Base-by-base conservation (phyloP, 2,888 invertebrate genomes). In the Lasioglossum marginatum region DNA sequence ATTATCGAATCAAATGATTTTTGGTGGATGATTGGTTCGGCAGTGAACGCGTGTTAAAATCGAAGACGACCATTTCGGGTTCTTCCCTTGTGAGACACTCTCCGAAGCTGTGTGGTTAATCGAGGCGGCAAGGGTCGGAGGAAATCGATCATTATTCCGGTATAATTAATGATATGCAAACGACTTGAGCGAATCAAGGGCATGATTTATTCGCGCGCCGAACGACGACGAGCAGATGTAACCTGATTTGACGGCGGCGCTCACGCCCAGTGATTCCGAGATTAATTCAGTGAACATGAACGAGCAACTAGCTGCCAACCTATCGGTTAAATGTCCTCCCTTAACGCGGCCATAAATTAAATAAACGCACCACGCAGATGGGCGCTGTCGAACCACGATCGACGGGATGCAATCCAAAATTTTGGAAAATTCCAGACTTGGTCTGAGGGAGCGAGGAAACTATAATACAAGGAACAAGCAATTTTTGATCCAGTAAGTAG, bases 101-200 rank as follows among this genome's bases (percentile, higher is more conserved):
- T 16, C 6, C 5, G 16, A 31, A 66, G 34, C 34, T 31, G 23
- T 19, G 68, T 52, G 81, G 82, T 86, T 82, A 88, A 91, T 77
- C 79, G 70, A 45, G 48, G 63, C 48, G 68, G 19, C 66, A 76
- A 43, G 31, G 68, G 60, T 77, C n/a, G 34, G n/a, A 10, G 79
- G 71, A 71, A 83, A 85, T 84, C 86, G 87, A 91, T 91, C 88
- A 84, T 91, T 88, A 80, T 77, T 86, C 86, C 66, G 74, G 80
- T 27, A 88, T 89, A 88, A 90, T 90, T 89, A 91, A 90, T 88
- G 83, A 37, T 68, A 90, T 90, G 90, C 91, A 90, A 90, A 90
- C 84, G 81, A 89, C 73, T 89, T 89, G 83, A 90, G 70, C 81
- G 90, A 91, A 91, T 91, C 81, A 88, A 80, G 70, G 87, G 77